Evolutionary conservation across 2,113 vertebrate species (phyloP).

Genomic region (Pungitius pungitius): DNA sequence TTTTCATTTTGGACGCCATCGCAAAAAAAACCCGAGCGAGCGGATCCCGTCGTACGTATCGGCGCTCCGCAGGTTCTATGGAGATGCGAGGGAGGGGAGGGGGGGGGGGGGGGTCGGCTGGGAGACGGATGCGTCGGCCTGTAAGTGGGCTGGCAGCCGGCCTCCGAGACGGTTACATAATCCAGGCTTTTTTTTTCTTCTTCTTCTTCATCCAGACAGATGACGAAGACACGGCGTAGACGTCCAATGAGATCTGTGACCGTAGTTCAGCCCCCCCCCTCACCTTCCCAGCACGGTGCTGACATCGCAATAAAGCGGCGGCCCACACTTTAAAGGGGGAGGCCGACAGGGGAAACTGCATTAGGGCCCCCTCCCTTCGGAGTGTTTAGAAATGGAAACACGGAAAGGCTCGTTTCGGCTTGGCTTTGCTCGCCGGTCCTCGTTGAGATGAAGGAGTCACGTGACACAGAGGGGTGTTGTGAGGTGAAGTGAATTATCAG

Average conservation of each 20-base stretch:
- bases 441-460: constrained; percentile 34
- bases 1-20: constrained; percentile 30
- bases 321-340: constrained; percentile 56
- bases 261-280: constrained; percentile 21
- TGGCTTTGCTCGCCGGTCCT: too few relatives aligned
- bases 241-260: constrained; percentile 68
- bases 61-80: constrained; percentile 14
- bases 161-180: constrained; percentile 66
- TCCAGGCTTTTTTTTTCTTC: constrained; percentile 56
- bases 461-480: constrained; percentile 29
- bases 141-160: constrained; percentile 47
- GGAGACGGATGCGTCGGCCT: constrained; percentile 45
- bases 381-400: constrained; percentile 75
- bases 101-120: too few relatives aligned
- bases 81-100: too few relatives aligned
- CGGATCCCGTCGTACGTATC: constrained; percentile 39
- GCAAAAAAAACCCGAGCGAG: too few relatives aligned
- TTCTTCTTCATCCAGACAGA: constrained; percentile 60
- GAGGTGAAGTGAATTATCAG: constrained; percentile 41
- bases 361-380: constrained; percentile 62
- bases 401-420: constrained; percentile 48
- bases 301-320: constrained; percentile 58
- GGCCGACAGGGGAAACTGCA: constrained; percentile 69
- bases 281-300: constrained; percentile 33
- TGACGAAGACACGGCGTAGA: constrained; percentile 55